Percentiles rank a stretch among this genome's conserved stretches.
Conservation (phyloP, 2,888 invertebrate genomes). For the Tromatobia lineatoria region DNA sequence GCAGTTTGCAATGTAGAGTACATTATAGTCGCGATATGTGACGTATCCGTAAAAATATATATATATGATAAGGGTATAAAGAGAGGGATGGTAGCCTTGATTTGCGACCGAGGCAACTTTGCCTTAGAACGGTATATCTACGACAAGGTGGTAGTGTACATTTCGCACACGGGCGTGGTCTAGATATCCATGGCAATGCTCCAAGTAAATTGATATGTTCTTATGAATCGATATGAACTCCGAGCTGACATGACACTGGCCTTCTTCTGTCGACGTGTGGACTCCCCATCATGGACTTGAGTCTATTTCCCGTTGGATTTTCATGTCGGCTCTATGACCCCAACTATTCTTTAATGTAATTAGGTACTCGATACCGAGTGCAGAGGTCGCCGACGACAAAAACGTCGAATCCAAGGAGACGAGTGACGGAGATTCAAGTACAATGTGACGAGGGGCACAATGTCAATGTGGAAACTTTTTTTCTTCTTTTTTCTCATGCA, state of each 20-base stretch:
- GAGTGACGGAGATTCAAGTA: not conserved
- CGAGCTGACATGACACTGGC: constrained; percentile 68
- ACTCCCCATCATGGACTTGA: constrained; percentile 38
- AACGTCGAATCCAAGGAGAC: no score
- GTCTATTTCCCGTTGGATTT: constrained; percentile 30
- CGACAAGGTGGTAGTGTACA: not conserved
- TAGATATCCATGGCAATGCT: constrained; percentile 49
- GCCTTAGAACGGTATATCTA: not conserved
- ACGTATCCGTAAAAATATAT: constrained; percentile 17
- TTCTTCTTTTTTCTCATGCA: no score
- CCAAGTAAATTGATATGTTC: constrained; percentile 66
- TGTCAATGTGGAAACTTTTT: no score
- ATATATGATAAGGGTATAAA: constrained; percentile 3
- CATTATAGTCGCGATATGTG: constrained; percentile 2
- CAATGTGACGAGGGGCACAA: no score
- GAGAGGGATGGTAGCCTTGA: constrained; percentile 27
- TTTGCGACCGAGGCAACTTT: constrained; percentile 10
- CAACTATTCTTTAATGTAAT: constrained; percentile 16
- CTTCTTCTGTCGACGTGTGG: constrained; percentile 53
- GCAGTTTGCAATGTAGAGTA: not conserved
- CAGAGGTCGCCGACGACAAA: not conserved
- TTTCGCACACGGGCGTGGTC: constrained; percentile 52
- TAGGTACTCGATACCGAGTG: constrained; percentile 3
- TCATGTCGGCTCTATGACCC: constrained; percentile 25
- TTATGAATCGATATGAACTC: constrained; percentile 68